Conservation (phyloP, 2,888 invertebrate species). For the Mechanitis mazaeus region DNA sequence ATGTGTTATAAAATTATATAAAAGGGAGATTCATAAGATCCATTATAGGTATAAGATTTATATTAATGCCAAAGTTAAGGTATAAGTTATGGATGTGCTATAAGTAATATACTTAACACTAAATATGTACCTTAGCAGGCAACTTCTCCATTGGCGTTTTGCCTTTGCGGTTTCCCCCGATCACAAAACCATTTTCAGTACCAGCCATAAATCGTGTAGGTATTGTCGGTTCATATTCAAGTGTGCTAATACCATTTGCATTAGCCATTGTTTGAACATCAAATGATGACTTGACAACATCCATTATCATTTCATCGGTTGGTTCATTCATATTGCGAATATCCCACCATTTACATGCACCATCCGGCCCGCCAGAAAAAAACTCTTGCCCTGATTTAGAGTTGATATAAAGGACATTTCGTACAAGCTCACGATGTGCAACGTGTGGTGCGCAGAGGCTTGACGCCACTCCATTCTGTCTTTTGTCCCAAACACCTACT, state of each 20-base stretch:
- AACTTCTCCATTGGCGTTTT: constrained; percentile 80
- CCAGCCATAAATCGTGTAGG: constrained; percentile 85
- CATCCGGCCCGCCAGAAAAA: constrained; percentile 93
- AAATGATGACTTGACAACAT: constrained; percentile 73
- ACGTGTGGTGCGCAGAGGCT: constrained; percentile 84
- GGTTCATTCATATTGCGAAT: constrained; percentile 79
- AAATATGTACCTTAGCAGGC: constrained; percentile 65
- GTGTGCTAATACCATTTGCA: constrained; percentile 76
- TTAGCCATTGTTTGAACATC: constrained; percentile 73
- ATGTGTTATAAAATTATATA: neutral
- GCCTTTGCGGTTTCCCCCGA: constrained; percentile 83
- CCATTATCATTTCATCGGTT: constrained; percentile 80
- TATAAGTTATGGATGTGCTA: neutral
- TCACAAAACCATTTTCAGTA: constrained; percentile 80
- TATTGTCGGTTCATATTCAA: constrained; percentile 85
- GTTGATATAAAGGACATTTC: constrained; percentile 90
- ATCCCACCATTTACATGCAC: constrained; percentile 90
- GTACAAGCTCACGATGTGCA: constrained; percentile 91
- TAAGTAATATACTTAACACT: neutral
- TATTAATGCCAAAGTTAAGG: too few species aligned
- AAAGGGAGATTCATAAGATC: neutral
- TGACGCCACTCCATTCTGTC: constrained; percentile 83
- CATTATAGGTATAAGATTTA: too few species aligned
- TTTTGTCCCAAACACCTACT: constrained; percentile 85
- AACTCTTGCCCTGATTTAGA: constrained; percentile 96